phyloP scores from a whole-genome alignment of 2,113 vertebrate species.

The Hoplias malabaricus region DNA sequence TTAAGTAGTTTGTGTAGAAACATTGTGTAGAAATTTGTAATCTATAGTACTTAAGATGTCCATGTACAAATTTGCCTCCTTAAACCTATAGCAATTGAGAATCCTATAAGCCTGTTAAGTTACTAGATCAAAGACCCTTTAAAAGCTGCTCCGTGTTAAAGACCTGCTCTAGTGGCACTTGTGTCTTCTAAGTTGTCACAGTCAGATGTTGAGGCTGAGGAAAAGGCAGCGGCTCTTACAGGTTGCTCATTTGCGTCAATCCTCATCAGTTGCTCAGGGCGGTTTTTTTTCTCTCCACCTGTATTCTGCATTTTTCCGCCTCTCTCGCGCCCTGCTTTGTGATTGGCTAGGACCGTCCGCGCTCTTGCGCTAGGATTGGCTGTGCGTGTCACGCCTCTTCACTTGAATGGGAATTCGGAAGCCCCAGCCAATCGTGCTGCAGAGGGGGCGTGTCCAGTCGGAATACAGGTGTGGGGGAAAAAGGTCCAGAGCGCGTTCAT shows the following conservation, averaged over 20 bases:
- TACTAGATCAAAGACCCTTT: neutral
- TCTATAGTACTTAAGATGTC: too few relatives aligned
- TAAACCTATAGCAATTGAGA: too few relatives aligned
- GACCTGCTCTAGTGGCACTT: neutral
- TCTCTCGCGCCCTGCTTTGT: neutral
- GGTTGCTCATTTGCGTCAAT: constrained; percentile 35
- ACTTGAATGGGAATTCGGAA: too few relatives aligned
- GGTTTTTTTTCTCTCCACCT: neutral
- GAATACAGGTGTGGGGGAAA: neutral
- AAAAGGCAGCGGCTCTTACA: neutral
- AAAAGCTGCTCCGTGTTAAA: neutral
- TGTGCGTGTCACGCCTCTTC: too few relatives aligned
- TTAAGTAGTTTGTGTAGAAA: too few relatives aligned
- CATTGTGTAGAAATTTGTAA: too few relatives aligned
- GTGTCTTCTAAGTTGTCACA: neutral
- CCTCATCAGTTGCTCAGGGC: constrained; percentile 26
- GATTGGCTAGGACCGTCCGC: neutral
- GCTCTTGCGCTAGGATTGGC: neutral
- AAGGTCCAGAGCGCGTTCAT: constrained; percentile 3
- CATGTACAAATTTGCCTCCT: too few relatives aligned
- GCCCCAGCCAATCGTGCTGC: neutral
- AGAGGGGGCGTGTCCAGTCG: neutral
- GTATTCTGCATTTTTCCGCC: neutral
- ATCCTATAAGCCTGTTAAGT: too few relatives aligned
- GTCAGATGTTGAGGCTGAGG: neutral